Conservation (phyloP, 2,113 vertebrate genomes). For the Tonatia bakeri region DNA sequence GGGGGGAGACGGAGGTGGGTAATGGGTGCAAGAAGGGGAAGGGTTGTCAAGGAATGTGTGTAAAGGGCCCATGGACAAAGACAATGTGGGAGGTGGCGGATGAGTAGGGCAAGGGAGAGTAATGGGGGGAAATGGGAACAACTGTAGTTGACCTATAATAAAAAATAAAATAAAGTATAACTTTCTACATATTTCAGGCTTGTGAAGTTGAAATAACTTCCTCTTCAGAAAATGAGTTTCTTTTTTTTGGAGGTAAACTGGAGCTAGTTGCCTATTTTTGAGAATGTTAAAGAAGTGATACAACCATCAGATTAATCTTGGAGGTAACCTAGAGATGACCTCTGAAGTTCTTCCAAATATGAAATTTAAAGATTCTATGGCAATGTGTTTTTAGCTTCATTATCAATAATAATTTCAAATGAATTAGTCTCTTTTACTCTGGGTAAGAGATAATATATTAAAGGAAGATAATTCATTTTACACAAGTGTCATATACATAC, state of each 20-base stretch:
- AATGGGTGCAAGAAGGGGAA: too few species aligned
- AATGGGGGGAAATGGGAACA: too few species aligned
- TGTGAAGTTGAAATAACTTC: neutral
- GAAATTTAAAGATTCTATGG: neutral
- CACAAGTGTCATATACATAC: neutral
- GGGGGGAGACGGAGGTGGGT: too few species aligned
- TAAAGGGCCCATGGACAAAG: too few species aligned
- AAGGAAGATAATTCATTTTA: neutral
- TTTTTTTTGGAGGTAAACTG: neutral
- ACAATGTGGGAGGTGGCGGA: too few species aligned
- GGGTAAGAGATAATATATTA: neutral
- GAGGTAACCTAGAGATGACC: neutral
- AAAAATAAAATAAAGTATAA: neutral
- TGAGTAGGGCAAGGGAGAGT: too few species aligned
- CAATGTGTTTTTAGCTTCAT: neutral
- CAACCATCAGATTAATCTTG: neutral
- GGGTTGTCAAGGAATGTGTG: too few species aligned
- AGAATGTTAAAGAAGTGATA: neutral
- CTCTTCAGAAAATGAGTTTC: neutral
- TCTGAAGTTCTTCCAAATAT: neutral
- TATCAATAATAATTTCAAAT: slow-evolving; percentile 7
- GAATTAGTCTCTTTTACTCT: neutral
- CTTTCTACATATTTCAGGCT: neutral
- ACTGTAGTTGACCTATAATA: too few species aligned
- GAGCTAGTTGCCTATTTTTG: neutral